phyloP scores from a whole-genome alignment of 2,888 invertebrate species.

The Meiosimyza decipiens region DNA sequence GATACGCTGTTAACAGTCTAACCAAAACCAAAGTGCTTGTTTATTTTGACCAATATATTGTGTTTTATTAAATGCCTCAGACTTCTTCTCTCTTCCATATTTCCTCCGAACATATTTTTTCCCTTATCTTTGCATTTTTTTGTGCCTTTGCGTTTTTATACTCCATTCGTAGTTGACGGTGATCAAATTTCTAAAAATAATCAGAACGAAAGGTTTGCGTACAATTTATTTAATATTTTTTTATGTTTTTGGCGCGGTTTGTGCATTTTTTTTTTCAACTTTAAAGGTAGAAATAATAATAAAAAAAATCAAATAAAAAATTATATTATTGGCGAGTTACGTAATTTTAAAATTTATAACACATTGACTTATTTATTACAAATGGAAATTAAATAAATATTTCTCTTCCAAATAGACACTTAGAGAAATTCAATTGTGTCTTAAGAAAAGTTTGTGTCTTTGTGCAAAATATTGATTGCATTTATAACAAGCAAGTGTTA shows the following conservation, averaged over 20 bases:
- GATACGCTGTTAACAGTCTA: no score
- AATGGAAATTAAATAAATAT: no score
- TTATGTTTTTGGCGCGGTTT: conserved; percentile 22
- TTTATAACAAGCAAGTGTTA: not conserved
- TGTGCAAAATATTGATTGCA: not conserved
- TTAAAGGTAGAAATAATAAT: not conserved
- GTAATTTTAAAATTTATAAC: no score
- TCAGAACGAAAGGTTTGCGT: conserved; percentile 43
- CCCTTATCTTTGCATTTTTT: conserved; percentile 36
- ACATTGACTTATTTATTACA: no score
- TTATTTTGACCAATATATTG: no score
- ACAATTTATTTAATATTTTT: conserved; percentile 25
- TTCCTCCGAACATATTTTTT: conserved; percentile 42
- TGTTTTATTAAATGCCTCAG: no score
- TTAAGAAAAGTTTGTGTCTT: conserved; percentile 4
- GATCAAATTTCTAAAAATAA: conserved; percentile 55
- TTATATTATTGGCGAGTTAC: no score
- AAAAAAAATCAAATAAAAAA: not conserved
- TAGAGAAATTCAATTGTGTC: no score
- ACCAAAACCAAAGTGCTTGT: no score
- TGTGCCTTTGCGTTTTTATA: conserved; percentile 9
- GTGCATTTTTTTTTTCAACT: no score
- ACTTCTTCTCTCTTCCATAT: not conserved
- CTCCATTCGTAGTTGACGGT: conserved; percentile 39
- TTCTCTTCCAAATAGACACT: no score